These are phyloP conservation scores for Clupea harengus DNA, from an alignment of 2,113 vertebrate genomes.

Conservation along the genomic window DNA sequence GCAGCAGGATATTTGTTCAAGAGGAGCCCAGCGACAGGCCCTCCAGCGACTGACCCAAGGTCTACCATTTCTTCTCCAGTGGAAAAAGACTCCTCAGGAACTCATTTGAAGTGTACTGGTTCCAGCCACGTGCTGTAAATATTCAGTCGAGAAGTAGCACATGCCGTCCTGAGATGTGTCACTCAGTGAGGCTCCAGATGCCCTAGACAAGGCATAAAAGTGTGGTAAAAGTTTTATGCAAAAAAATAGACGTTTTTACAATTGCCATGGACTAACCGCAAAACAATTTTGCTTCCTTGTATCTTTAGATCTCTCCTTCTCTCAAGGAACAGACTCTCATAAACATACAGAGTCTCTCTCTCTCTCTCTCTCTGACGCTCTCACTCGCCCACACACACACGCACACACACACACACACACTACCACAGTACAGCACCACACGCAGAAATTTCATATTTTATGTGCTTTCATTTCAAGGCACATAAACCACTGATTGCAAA, in stretches of 20 bases:
- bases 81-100: constrained; percentile 23
- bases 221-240: not conserved
- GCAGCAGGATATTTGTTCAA: constrained; percentile 24
- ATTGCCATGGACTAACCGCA: not conserved
- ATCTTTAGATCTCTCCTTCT: not conserved
- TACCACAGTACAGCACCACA: constrained; percentile 4
- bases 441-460: constrained; percentile 37
- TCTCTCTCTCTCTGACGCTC: not conserved
- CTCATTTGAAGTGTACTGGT: not conserved
- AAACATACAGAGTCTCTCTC: not conserved
- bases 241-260: not conserved
- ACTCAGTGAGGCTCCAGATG: not conserved
- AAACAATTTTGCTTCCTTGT: constrained; percentile 11
- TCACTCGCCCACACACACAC: not conserved
- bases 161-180: not conserved
- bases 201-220: not conserved
- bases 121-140: not conserved
- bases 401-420: not conserved
- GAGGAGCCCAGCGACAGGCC: not conserved
- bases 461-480: constrained; percentile 48
- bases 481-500: constrained; percentile 49
- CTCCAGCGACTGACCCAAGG: constrained; percentile 13
- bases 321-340: not conserved
- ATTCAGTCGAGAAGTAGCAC: not conserved
- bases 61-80: constrained; percentile 32